Percentiles rank a stretch among this genome's conserved stretches.
Conservation (phyloP, 2,797 vertebrate species). For the Coendou prehensilis region DNA sequence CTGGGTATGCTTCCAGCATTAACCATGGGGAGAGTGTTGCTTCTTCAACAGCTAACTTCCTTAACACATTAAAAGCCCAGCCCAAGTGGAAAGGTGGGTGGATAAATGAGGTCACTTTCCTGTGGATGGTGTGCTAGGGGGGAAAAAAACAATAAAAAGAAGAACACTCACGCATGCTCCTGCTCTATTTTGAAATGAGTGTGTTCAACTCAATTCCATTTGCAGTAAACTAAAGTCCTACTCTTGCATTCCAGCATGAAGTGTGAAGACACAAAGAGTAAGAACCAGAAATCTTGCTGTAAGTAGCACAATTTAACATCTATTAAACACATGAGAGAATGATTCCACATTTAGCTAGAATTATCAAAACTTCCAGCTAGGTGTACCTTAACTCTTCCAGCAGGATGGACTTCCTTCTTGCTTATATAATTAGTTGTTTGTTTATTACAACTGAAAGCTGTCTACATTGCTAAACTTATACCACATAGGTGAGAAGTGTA, state of each 20-base stretch:
- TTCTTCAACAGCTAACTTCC: conserved; percentile 57
- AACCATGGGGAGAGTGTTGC: not conserved
- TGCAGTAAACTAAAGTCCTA: not conserved
- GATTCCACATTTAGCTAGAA: not conserved
- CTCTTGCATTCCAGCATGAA: not conserved
- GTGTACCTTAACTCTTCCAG: not conserved
- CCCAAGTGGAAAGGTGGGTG: not conserved
- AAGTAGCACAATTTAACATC: not conserved
- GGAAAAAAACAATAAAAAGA: not conserved
- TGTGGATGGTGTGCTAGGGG: not conserved
- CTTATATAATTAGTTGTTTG: not conserved
- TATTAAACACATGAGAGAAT: not conserved
- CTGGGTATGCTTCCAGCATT: conserved; percentile 6
- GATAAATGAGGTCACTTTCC: not conserved
- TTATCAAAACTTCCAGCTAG: not conserved
- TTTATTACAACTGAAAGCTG: not conserved
- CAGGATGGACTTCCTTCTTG: not conserved
- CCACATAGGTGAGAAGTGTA: not conserved
- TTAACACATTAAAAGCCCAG: conserved; percentile 56
- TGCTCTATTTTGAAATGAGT: not conserved
- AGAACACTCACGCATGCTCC: not conserved
- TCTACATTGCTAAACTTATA: conserved; percentile 47
- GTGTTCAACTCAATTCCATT: not conserved
- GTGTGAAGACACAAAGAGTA: not conserved
- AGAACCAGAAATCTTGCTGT: not conserved